Conservation (phyloP, 2,888 invertebrate genomes). For the Dascillus cervinus region DNA sequence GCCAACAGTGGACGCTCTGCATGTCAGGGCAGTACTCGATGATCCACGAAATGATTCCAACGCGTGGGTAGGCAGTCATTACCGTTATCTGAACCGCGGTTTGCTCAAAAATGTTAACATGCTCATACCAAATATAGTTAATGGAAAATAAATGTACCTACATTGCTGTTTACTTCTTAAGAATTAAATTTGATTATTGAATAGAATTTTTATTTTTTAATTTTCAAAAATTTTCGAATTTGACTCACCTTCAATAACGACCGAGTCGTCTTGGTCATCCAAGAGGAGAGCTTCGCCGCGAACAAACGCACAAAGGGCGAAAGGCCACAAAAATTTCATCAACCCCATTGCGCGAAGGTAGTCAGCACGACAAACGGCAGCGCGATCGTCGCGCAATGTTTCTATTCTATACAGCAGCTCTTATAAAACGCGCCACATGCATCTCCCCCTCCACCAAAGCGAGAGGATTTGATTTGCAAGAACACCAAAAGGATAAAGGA, state of each 20-base stretch:
- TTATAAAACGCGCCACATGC: conserved; percentile 31
- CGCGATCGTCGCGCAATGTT: conserved; percentile 31
- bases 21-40: neutral
- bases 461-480: conserved; percentile 20
- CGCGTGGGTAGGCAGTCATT: neutral
- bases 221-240: conserved; percentile 1
- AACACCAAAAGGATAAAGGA: conserved; percentile 12
- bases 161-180: too few relatives aligned
- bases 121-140: too few relatives aligned
- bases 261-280: conserved; percentile 22
- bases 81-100: neutral
- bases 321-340: conserved; percentile 24
- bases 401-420: conserved; percentile 36
- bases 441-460: conserved; percentile 19
- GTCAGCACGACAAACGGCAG: conserved; percentile 13
- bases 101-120: neutral
- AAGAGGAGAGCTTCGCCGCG: conserved; percentile 13
- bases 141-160: too few relatives aligned
- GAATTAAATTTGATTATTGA: too few relatives aligned
- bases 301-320: conserved; percentile 23
- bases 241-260: conserved; percentile 29
- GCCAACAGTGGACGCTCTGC: neutral
- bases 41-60: neutral
- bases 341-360: conserved; percentile 26
- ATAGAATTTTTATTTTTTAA: too few relatives aligned